Percentiles rank a stretch among this genome's conserved stretches.
These are phyloP conservation scores for Acleris laterana DNA, from an alignment of 2,888 invertebrate species.

Conservation along the genomic window DNA sequence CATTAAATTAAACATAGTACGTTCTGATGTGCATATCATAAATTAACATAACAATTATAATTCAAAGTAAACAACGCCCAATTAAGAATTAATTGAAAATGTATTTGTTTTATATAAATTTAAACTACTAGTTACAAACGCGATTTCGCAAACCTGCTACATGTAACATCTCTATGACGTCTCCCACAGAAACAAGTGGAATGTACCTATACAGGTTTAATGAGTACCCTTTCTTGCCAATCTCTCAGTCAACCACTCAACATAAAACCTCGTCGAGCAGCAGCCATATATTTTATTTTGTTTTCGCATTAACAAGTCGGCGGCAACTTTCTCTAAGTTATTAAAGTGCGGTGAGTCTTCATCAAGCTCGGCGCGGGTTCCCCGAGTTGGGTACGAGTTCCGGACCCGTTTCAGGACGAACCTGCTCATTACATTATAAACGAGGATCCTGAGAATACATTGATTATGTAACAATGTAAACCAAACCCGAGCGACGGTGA, in stretches of 20 bases:
- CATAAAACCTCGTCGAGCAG: constrained; percentile 2
- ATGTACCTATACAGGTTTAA: too few species aligned
- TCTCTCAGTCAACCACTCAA: neutral
- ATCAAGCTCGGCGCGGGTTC: neutral
- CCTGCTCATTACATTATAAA: constrained; percentile 10
- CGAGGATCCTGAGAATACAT: neutral
- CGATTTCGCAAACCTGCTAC: too few species aligned
- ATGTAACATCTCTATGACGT: too few species aligned
- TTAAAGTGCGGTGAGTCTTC: constrained; percentile 8
- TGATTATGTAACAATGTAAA: constrained; percentile 5
- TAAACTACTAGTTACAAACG: too few species aligned
- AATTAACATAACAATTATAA: too few species aligned
- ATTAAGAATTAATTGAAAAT: too few species aligned
- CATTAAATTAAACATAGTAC: too few species aligned
- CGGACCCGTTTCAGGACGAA: neutral
- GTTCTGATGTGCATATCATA: too few species aligned
- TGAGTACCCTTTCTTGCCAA: neutral
- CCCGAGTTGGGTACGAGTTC: neutral
- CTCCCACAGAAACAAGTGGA: too few species aligned
- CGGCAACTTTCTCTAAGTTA: constrained; percentile 6
- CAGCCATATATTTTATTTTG: constrained; percentile 17
- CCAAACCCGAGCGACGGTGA: neutral
- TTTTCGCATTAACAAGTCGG: constrained; percentile 6
- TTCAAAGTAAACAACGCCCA: too few species aligned
- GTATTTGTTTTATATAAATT: too few species aligned